These are phyloP conservation scores for Tholera decimalis DNA, from an alignment of 2,888 invertebrate genomes.

Conservation along the genomic window DNA sequence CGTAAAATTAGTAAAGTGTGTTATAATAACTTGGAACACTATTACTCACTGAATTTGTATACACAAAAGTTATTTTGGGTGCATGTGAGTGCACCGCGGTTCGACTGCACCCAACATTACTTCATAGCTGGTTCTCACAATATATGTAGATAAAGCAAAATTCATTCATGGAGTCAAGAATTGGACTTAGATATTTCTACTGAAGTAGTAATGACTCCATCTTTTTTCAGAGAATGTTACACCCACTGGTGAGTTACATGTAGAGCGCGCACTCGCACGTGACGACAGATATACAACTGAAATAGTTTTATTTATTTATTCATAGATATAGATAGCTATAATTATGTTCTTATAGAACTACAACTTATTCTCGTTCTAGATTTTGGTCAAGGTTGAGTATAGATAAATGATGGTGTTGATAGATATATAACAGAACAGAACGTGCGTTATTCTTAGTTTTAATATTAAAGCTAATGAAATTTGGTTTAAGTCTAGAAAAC, in stretches of 20 bases:
- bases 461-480: neutral
- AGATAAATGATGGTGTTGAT: neutral
- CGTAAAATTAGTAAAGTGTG: conserved; percentile 33
- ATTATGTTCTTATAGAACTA: conserved; percentile 33
- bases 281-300: conserved; percentile 55
- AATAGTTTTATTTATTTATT: conserved; percentile 47
- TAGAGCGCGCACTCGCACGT: conserved; percentile 84
- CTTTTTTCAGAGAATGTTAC: conserved; percentile 91
- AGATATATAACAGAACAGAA: neutral
- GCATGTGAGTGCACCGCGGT: conserved; percentile 63
- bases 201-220: conserved; percentile 90
- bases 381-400: conserved; percentile 2
- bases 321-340: conserved; percentile 39
- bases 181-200: conserved; percentile 82
- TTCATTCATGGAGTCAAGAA: conserved; percentile 87
- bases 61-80: conserved; percentile 60
- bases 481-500: neutral
- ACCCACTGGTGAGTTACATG: conserved; percentile 89
- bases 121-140: conserved; percentile 61
- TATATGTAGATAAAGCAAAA: conserved; percentile 76
- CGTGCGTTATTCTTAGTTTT: neutral
- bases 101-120: conserved; percentile 64
- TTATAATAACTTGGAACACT: conserved; percentile 34
- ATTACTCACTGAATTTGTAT: conserved; percentile 38
- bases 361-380: conserved; percentile 32